Evolutionary conservation across 2,797 vertebrate genomes (phyloP), one percentile per base, ranked within the genome.

Genomic region (Pampus argenteus): DNA sequence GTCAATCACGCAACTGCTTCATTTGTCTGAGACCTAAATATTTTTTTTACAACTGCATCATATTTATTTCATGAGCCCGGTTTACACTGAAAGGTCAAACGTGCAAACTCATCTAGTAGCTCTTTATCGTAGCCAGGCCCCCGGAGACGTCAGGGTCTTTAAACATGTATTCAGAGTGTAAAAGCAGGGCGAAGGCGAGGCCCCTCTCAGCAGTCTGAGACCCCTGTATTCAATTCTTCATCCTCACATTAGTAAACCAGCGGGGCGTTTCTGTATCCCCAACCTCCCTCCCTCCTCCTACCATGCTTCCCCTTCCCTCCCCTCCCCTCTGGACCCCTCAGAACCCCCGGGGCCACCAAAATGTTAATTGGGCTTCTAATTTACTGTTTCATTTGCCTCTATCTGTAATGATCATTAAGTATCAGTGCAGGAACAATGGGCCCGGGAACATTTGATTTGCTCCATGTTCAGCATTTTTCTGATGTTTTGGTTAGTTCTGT

Each of bases 341-440:
- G 74, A 76, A 76, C 74, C 90, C 86, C 81, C 7, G 44, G 76
- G 83, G 87, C 78, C 48, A 89, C 66, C 73, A 77, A 87, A 89
- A 90, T 92, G 87, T 87, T 93, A 90, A 93, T 91, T 87, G 82
- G 81, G 76, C 71, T 83, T 88, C 83, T 89, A 91, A 91, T 90
- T 90, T 88, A 89, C 78, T 74, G 83, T 90, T 91, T 83, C 67
- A 87, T 90, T 91, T 88, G 83, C 79, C 71, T 49, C 76, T 70
- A 83, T 89, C 81, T 82, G 81, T 84, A 90, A 84, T 69, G 70
- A 89, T 83, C 82, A 91, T 86, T 79, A 76, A 84, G 62, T 59
- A 86, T 77, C 73, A 80, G 71, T 29, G 61, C n/a, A 47, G 74
- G 71, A 83, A 88, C 83, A 90, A 88, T 79, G 67, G 57, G 71